phyloP scores from a whole-genome alignment of 2,113 vertebrate genomes.

The Gadus macrocephalus region DNA sequence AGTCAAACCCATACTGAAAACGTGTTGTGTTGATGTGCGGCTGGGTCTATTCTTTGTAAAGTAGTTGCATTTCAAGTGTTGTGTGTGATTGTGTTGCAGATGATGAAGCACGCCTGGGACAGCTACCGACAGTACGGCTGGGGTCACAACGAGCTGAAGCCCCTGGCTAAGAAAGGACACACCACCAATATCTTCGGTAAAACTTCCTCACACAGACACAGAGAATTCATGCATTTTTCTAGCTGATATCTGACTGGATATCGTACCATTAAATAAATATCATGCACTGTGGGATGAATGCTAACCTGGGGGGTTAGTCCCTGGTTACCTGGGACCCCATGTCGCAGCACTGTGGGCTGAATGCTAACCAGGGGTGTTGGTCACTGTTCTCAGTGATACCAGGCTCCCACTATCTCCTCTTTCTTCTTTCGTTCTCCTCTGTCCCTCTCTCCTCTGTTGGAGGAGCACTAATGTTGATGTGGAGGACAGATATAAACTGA shows the following conservation, averaged over 20 bases:
- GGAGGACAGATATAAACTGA: conserved; percentile 31
- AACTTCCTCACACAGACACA: conserved; percentile 38
- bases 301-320: conserved; percentile 10
- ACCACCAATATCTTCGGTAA: conserved; percentile 99
- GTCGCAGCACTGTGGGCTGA: conserved; percentile 17
- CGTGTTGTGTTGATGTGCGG: not conserved
- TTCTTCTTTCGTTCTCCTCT: not conserved
- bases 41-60: not conserved
- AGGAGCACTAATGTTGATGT: conserved; percentile 29
- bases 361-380: conserved; percentile 33
- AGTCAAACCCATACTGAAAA: too few relatives aligned
- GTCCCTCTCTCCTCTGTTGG: conserved; percentile 9
- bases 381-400: not conserved
- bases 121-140: conserved; percentile 94
- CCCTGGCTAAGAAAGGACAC: conserved; percentile 97
- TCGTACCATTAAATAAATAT: not conserved
- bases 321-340: not conserved
- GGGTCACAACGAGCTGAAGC: conserved; percentile 98
- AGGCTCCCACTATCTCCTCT: not conserved
- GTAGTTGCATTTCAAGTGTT: not conserved
- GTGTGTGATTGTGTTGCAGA: conserved; percentile 66
- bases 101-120: conserved; percentile 99
- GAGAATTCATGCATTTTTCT: not conserved
- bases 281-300: conserved; percentile 22
- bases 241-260: not conserved